Conservation (phyloP, 2,888 invertebrate species). For the Venusia cambrica region DNA sequence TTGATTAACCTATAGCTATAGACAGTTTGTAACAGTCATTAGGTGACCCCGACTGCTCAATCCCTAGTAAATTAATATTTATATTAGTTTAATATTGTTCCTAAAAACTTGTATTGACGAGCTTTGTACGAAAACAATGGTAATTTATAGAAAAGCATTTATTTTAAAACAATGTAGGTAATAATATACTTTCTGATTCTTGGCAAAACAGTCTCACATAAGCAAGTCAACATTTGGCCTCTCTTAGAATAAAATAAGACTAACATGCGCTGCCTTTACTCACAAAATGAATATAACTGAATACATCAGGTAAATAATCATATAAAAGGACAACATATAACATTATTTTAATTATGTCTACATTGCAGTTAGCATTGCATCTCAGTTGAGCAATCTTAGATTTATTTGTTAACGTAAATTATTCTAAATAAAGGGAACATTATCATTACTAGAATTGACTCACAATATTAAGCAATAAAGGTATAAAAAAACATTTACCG, state of each 20-base stretch:
- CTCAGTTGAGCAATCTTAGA: slow-evolving; percentile 77
- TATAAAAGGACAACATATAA: slow-evolving; percentile 71
- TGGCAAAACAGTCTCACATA: slow-evolving; percentile 82
- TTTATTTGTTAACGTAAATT: slow-evolving; percentile 72
- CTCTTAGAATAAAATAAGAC: slow-evolving; percentile 77
- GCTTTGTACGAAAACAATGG: slow-evolving; percentile 12
- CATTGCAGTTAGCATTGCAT: slow-evolving; percentile 77
- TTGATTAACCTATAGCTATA: no score
- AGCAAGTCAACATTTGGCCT: slow-evolving; percentile 82
- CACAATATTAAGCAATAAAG: slow-evolving; percentile 75
- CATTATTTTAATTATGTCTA: slow-evolving; percentile 62
- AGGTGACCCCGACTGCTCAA: no score
- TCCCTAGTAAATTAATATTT: no score
- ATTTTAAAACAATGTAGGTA: slow-evolving; percentile 82
- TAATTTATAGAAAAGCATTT: slow-evolving; percentile 76
- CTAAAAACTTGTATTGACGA: no score
- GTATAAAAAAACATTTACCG: slow-evolving; percentile 60
- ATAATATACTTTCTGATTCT: slow-evolving; percentile 81
- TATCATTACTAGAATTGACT: slow-evolving; percentile 79
- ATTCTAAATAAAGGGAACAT: slow-evolving; percentile 76
- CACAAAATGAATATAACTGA: slow-evolving; percentile 71
- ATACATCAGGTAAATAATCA: slow-evolving; percentile 72
- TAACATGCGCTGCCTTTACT: slow-evolving; percentile 80
- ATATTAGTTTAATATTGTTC: no score
- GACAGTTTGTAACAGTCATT: no score